phyloP scores from a whole-genome alignment of 2,797 vertebrate genomes.

The Pseudochirops corinnae region DNA sequence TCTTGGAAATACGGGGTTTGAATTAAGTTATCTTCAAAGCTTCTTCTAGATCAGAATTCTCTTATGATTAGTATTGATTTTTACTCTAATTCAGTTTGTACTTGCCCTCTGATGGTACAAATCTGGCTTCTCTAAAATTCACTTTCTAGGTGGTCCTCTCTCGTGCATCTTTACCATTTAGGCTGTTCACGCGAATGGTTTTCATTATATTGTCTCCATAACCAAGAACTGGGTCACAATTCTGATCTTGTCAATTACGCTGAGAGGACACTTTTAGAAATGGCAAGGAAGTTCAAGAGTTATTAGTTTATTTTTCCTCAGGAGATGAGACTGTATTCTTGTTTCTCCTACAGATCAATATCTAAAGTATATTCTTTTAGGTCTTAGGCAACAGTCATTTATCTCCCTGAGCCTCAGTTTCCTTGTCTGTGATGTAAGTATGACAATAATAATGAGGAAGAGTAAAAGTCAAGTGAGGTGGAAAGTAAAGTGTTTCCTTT shows the following conservation, averaged over 20 bases:
- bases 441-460: conserved; percentile 56
- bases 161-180: background rate
- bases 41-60: background rate
- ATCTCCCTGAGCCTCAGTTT: conserved; percentile 72
- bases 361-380: conserved; percentile 57
- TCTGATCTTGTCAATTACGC: background rate
- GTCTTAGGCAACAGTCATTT: conserved; percentile 41
- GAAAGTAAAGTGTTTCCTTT: background rate
- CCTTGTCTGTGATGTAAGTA: conserved; percentile 54
- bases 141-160: background rate
- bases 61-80: background rate
- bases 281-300: conserved; percentile 21
- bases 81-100: background rate
- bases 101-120: background rate
- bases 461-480: conserved; percentile 54
- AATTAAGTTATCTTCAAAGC: background rate
- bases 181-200: background rate
- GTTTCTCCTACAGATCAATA: conserved; percentile 51
- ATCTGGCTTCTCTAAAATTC: background rate
- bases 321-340: conserved; percentile 59
- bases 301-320: conserved; percentile 46
- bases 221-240: background rate
- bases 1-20: background rate
- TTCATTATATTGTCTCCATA: background rate
- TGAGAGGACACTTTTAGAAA: background rate